A percentile compares a stretch with the other conserved stretches of the same genome.
Conservation (phyloP, 2,797 vertebrate species). For the Enteromius mattozi region DNA sequence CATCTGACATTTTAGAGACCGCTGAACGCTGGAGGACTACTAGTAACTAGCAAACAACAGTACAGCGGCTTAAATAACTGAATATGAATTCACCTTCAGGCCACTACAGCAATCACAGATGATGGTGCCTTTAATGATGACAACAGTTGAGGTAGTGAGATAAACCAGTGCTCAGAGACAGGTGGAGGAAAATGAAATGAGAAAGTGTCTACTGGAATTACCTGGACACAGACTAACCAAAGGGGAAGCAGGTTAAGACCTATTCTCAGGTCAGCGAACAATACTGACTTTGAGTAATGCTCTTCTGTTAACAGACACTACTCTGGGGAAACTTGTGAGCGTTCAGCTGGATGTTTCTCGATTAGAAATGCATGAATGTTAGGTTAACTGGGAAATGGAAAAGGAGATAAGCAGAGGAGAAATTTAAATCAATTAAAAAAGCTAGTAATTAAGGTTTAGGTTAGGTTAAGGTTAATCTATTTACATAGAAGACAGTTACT, state of each 20-base stretch:
- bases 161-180: conserved; percentile 18
- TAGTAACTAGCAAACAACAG: neutral
- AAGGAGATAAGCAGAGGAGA: conserved; percentile 14
- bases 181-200: conserved; percentile 1
- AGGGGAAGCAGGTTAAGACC: conserved; percentile 20
- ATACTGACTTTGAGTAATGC: conserved; percentile 18
- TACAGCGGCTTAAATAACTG: neutral
- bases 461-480: neutral
- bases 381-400: conserved; percentile 17
- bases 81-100: neutral
- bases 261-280: conserved; percentile 25
- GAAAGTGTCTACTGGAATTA: neutral
- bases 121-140: conserved; percentile 28
- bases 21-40: neutral
- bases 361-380: conserved; percentile 43
- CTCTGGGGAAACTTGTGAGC: neutral
- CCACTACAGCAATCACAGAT: conserved; percentile 21
- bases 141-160: neutral
- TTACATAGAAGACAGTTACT: neutral
- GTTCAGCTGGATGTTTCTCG: conserved; percentile 8
- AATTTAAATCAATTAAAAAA: neutral
- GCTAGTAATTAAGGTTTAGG: neutral
- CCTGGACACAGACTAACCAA: neutral
- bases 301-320: conserved; percentile 16
- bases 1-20: no score